Conservation (phyloP, 1,140 invertebrate species). For the Drosophila sproati region DNA sequence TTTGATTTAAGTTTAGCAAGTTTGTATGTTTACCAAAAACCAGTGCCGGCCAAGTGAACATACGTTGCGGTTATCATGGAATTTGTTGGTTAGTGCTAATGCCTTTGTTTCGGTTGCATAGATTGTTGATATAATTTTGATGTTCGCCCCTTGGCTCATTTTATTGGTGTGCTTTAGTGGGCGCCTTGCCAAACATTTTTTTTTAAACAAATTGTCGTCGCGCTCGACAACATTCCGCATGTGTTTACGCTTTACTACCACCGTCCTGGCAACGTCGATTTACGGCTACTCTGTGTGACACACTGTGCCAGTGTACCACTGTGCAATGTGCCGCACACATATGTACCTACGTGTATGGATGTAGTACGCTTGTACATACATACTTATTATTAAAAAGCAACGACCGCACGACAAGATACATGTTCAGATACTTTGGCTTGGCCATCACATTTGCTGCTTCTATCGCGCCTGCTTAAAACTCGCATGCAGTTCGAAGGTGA, state of each 20-base stretch:
- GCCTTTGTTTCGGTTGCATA: conserved; percentile 34
- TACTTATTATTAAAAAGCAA: conserved; percentile 76
- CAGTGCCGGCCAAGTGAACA: conserved; percentile 14
- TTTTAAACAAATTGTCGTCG: conserved; percentile 84
- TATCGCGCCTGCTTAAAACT: conserved; percentile 36
- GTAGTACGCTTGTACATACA: conserved; percentile 36
- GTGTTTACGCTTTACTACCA: conserved; percentile 70
- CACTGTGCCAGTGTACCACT: conserved; percentile 67
- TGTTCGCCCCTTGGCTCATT: conserved; percentile 51
- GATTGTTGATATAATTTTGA: conserved; percentile 44
- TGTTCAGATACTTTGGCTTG: conserved; percentile 64
- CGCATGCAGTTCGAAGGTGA: conserved; percentile 22
- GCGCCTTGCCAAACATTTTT: conserved; percentile 83
- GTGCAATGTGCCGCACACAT: conserved; percentile 48
- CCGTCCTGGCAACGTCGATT: conserved; percentile 34
- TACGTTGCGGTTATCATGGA: conserved; percentile 56
- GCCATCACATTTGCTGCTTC: conserved; percentile 52
- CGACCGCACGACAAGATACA: conserved; percentile 31
- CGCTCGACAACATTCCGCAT: conserved; percentile 84
- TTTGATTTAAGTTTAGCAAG: no score
- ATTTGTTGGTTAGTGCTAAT: conserved; percentile 34
- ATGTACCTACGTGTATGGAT: conserved; percentile 4
- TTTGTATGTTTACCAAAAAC: background rate
- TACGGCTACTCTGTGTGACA: conserved; percentile 60
- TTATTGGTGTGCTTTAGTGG: conserved; percentile 78